Percentiles rank a stretch among this genome's conserved stretches.
These are phyloP conservation scores for Porites australiensis DNA, from an alignment of 64 coral and sea anemone species.

Conservation along the genomic window DNA sequence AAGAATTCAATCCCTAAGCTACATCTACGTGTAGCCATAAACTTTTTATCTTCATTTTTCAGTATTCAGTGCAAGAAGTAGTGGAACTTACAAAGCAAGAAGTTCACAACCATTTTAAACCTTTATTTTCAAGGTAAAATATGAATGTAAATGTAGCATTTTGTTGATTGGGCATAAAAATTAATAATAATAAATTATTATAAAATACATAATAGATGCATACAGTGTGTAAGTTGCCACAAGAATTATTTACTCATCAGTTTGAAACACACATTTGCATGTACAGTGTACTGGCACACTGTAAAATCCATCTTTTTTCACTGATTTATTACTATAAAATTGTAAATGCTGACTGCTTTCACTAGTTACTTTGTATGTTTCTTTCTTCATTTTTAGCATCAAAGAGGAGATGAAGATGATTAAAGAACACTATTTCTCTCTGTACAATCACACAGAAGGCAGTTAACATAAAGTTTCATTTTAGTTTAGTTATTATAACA, in stretches of 20 bases:
- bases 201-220: background rate
- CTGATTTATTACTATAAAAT: too few relatives aligned
- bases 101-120: constrained; percentile 20
- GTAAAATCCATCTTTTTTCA: too few relatives aligned
- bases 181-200: too few relatives aligned
- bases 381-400: constrained; percentile 8
- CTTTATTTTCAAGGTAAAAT: constrained; percentile 20
- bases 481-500: too few relatives aligned
- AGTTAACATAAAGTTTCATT: background rate
- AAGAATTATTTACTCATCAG: too few relatives aligned
- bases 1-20: too few relatives aligned
- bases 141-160: background rate
- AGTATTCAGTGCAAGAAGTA: constrained; percentile 49
- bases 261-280: too few relatives aligned
- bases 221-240: too few relatives aligned
- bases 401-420: constrained; percentile 17
- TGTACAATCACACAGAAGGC: background rate
- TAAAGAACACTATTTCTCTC: background rate
- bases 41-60: background rate
- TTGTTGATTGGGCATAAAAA: too few relatives aligned
- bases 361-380: background rate
- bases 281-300: too few relatives aligned
- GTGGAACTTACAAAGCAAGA: constrained; percentile 34
- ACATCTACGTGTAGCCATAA: too few relatives aligned
- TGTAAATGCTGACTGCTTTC: background rate